Conservation (phyloP, 2,113 vertebrate species). For the Vanacampus margaritifer region DNA sequence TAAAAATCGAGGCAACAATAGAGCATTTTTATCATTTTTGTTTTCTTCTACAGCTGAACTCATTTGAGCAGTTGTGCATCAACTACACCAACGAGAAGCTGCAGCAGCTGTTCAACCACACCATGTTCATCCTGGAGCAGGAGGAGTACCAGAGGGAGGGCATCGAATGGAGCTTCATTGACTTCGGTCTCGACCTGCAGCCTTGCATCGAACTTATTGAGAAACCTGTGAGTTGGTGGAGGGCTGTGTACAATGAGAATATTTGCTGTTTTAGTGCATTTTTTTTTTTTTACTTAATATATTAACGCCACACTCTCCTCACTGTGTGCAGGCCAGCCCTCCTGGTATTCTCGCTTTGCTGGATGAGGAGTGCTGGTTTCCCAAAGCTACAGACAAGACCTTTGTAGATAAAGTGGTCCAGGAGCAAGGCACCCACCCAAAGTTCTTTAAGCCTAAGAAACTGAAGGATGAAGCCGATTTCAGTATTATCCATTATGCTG, state of each 20-base stretch:
- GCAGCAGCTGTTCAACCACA: slow-evolving; percentile 99
- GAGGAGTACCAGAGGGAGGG: slow-evolving; percentile 98
- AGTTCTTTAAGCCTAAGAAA: slow-evolving; percentile 97
- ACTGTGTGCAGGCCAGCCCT: slow-evolving; percentile 80
- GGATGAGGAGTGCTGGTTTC: slow-evolving; percentile 99
- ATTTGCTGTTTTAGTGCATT: no score
- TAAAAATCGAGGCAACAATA: not conserved
- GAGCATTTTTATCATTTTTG: not conserved
- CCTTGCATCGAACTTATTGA: slow-evolving; percentile 96
- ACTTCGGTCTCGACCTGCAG: slow-evolving; percentile 95
- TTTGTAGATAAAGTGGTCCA: slow-evolving; percentile 97
- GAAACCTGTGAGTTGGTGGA: slow-evolving; percentile 80
- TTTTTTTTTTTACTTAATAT: not conserved
- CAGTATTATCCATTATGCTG: slow-evolving; percentile 96
- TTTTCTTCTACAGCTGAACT: slow-evolving; percentile 84
- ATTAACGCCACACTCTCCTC: not conserved
- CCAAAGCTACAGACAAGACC: slow-evolving; percentile 97
- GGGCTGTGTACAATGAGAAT: not conserved
- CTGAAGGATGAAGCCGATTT: slow-evolving; percentile 98
- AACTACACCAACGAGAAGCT: slow-evolving; percentile 99
- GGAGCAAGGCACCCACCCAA: slow-evolving; percentile 92
- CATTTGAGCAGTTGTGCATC: slow-evolving; percentile 97
- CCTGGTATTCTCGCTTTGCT: slow-evolving; percentile 93
- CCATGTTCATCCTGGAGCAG: slow-evolving; percentile 98
- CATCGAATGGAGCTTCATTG: slow-evolving; percentile 99